A percentile compares a stretch with the other conserved stretches of the same genome.
phyloP scores from a whole-genome alignment of 2,797 vertebrate genomes.

The Macropus fuliginosus region DNA sequence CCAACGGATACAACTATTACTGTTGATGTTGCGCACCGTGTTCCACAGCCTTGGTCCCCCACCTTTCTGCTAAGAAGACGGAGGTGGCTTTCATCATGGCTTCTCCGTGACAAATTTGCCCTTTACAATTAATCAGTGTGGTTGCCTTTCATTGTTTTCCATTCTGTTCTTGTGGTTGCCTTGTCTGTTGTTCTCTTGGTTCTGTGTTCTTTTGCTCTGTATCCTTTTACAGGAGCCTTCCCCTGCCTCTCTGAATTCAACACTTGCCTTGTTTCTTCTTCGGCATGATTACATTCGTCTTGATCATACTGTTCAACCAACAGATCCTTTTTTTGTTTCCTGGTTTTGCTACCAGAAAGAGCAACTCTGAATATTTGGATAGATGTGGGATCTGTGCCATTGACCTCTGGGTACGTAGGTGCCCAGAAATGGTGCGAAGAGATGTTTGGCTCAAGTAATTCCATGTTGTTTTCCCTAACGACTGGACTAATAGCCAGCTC shows the following conservation, averaged over 20 bases:
- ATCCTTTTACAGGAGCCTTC: not conserved
- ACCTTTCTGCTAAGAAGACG: not conserved
- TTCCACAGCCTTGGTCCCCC: not conserved
- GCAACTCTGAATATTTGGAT: not conserved
- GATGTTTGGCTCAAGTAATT: not conserved
- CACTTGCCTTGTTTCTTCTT: not conserved
- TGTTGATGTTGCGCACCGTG: not conserved
- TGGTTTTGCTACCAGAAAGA: not conserved
- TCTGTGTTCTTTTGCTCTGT: not conserved
- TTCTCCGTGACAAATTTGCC: not conserved
- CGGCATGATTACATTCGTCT: not conserved
- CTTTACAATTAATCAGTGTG: not conserved
- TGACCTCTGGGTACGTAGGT: not conserved
- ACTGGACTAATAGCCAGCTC: not conserved
- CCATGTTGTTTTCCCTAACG: not conserved
- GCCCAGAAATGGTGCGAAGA: not conserved
- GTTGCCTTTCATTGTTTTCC: not conserved
- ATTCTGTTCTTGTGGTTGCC: not conserved
- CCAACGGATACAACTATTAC: not conserved
- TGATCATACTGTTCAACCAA: not conserved
- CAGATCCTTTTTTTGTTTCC: not conserved
- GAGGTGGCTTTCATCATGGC: not conserved
- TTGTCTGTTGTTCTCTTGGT: not conserved
- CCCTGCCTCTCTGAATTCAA: not conserved
- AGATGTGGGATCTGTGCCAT: not conserved